phyloP scores from a whole-genome alignment of 2,888 invertebrate species.

The Aphrophora alni region DNA sequence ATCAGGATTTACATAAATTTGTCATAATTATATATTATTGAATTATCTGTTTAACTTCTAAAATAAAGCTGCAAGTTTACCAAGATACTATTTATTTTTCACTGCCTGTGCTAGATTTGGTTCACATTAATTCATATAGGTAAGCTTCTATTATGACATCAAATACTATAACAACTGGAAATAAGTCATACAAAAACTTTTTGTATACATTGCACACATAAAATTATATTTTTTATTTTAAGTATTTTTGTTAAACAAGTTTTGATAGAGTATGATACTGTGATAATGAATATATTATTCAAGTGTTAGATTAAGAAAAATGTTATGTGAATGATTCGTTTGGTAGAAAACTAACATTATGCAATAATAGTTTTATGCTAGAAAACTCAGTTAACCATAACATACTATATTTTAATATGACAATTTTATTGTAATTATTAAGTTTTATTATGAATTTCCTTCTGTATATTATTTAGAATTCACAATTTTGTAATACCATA shows the following conservation, averaged over 20 bases:
- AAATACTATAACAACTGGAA: too few species aligned
- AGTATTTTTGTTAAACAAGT: not conserved
- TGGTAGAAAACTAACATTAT: not conserved
- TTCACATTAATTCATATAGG: too few species aligned
- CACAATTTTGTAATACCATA: not conserved
- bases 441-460: not conserved
- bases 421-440: not conserved
- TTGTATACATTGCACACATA: too few species aligned
- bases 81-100: too few species aligned
- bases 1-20: too few species aligned
- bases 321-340: not conserved
- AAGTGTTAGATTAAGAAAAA: not conserved
- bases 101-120: too few species aligned
- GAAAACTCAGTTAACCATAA: not conserved
- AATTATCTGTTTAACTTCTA: too few species aligned
- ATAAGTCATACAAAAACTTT: too few species aligned
- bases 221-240: too few species aligned
- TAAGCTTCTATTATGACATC: too few species aligned
- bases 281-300: not conserved
- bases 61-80: too few species aligned
- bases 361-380: not conserved
- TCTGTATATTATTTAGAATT: not conserved
- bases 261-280: not conserved
- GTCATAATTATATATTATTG: too few species aligned
- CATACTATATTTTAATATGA: not conserved